Evolutionary conservation across 2,888 invertebrate species (phyloP), one percentile per base, ranked within the genome.

Genomic region (Oscheius sp.): DNA sequence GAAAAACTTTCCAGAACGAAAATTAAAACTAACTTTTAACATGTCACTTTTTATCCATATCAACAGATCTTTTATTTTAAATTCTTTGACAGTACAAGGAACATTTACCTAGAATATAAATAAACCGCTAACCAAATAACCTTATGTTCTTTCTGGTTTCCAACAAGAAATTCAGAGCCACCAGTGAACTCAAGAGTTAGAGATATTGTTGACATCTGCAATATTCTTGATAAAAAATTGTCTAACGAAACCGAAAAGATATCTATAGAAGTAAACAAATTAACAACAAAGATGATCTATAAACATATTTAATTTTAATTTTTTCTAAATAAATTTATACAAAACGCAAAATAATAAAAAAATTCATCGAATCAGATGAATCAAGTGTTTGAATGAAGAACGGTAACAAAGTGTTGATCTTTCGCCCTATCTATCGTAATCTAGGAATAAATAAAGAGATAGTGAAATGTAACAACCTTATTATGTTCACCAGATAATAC

Each of bases 121-220:
- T 9, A 5, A 8, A 33, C 8, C 12, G 20, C 47, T 24, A 2
- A 20, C n/a, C 26, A 67, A 12, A n/a, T 12, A 22, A 80, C 72
- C 47, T 73, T 57, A 45, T 72, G 72, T 12, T 68, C 63, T 47
- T 73, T 74, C 45, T 78, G 73, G n/a, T 79, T 72, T 22, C 68
- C 70, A 14, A 82, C 77, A 6, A 81, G 54, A 45, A 71, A 74
- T 38, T 81, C 82, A 3, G 5, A 6, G 14, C 41, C 41, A 17
- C 41, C 41, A 12, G 41, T 41, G 41, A 41, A 41, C 20, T 41
- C 41, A 14, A 41, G 12, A 12, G 14, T 41, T 6, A 41, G 14
- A 17, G 4, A 17, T 20, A 41, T 41, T 41, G 14, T 20, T 41
- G n/a, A n/a, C n/a, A n/a, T n/a, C n/a, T 41, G 4, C 14, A 20